A percentile compares a stretch with the other conserved stretches of the same genome.
Evolutionary conservation across 2,888 invertebrate genomes (phyloP).

Genomic region (Rhagophthalmus giganteus): DNA sequence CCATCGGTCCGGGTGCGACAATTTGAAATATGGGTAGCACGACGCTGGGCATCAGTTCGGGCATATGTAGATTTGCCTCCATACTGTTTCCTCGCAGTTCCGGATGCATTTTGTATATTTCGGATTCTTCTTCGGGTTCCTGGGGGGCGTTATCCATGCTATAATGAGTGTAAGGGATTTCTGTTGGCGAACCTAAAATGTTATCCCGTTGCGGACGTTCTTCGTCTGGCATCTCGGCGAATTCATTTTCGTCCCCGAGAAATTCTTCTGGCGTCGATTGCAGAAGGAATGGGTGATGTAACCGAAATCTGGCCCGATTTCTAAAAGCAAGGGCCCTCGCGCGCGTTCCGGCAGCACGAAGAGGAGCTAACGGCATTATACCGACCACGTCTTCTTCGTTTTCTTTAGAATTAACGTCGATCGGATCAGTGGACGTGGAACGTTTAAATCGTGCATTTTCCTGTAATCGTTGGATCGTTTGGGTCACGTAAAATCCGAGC

Average conservation of each 20-base stretch:
- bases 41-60: neutral
- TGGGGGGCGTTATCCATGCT: no score
- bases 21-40: no score
- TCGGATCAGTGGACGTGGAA: no score
- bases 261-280: slow-evolving; percentile 11
- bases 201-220: neutral
- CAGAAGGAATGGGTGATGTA: slow-evolving; percentile 8
- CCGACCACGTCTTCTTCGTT: neutral
- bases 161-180: neutral
- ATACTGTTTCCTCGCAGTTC: no score
- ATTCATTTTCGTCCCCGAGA: neutral
- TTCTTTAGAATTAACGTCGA: no score
- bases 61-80: neutral
- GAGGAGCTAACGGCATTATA: neutral
- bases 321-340: slow-evolving; percentile 2
- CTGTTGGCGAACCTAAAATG: neutral
- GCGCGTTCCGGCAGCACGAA: neutral
- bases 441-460: no score
- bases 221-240: neutral
- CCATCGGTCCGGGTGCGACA: neutral
- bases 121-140: neutral
- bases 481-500: no score
- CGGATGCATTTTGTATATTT: no score
- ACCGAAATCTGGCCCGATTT: neutral
- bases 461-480: no score